Evolutionary conservation across 2,888 invertebrate species (phyloP).

Genomic region (Eustalomyia histrio): DNA sequence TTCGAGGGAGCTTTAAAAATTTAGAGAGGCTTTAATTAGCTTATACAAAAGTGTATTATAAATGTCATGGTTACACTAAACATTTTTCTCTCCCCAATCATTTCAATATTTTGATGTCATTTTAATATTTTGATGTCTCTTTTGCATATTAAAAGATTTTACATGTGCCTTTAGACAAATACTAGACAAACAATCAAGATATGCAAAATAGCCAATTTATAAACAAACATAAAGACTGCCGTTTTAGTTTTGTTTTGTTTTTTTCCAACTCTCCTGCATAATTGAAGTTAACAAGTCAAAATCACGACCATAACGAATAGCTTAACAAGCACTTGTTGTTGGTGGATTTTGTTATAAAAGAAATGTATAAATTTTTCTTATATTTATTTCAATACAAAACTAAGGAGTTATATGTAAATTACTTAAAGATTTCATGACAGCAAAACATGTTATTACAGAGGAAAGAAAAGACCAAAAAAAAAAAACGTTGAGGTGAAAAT

Average conservation of each 20-base stretch:
- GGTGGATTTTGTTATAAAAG: conserved; percentile 17
- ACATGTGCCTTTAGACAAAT: conserved; percentile 23
- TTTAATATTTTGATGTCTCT: conserved; percentile 25
- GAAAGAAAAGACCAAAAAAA: no score
- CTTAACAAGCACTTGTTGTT: conserved; percentile 41
- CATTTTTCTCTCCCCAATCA: no score
- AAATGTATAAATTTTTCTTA: not conserved
- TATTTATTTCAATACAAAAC: conserved; percentile 23
- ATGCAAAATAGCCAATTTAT: conserved; percentile 61
- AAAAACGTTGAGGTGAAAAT: conserved; percentile 31
- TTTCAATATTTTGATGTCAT: no score
- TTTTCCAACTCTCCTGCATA: conserved; percentile 43
- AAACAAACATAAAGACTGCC: conserved; percentile 45
- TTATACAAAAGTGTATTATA: no score
- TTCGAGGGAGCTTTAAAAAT: no score
- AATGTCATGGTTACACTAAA: no score
- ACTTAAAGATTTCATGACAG: conserved; percentile 44
- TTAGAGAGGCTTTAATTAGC: no score
- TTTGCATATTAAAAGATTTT: conserved; percentile 15
- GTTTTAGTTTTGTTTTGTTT: conserved; percentile 26
- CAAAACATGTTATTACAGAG: conserved; percentile 25
- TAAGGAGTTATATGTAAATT: conserved; percentile 49
- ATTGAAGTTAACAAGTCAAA: conserved; percentile 54
- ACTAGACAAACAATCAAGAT: conserved; percentile 49
- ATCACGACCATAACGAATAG: conserved; percentile 51